phyloP scores from a whole-genome alignment of 2,888 invertebrate genomes.

The Orchesellides sinensis region DNA sequence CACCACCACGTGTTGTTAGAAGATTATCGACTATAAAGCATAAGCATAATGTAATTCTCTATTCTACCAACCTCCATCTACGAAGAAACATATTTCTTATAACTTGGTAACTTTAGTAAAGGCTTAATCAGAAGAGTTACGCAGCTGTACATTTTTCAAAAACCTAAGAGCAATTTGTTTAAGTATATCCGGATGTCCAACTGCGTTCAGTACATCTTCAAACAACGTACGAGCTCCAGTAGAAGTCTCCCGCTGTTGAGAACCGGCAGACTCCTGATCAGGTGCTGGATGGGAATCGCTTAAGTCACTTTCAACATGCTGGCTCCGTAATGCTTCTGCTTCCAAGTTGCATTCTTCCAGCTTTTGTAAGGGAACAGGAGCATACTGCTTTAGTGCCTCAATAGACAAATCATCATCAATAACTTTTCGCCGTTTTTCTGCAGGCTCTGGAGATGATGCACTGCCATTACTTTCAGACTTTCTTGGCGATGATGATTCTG shows the following conservation, averaged over 20 bases:
- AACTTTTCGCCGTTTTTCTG: constrained; percentile 3
- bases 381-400: not conserved
- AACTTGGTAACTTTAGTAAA: constrained; percentile 12
- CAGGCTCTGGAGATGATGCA: constrained; percentile 3
- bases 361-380: constrained; percentile 4
- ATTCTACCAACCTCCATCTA: no score
- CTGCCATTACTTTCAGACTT: not conserved
- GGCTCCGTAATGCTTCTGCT: not conserved
- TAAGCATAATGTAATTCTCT: no score
- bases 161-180: constrained; percentile 67
- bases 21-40: no score
- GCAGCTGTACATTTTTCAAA: constrained; percentile 63
- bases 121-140: constrained; percentile 47
- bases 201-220: constrained; percentile 69
- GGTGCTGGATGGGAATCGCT: constrained; percentile 7
- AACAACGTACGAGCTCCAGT: constrained; percentile 52
- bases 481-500: not conserved
- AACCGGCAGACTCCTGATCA: not conserved
- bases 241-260: not conserved
- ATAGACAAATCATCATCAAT: not conserved
- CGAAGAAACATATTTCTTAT: not conserved
- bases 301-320: not conserved
- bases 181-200: constrained; percentile 69
- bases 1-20: no score
- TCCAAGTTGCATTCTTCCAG: not conserved